These are phyloP conservation scores for Periophthalmus modestus DNA, from an alignment of 2,113 vertebrate species.

Conservation along the genomic window DNA sequence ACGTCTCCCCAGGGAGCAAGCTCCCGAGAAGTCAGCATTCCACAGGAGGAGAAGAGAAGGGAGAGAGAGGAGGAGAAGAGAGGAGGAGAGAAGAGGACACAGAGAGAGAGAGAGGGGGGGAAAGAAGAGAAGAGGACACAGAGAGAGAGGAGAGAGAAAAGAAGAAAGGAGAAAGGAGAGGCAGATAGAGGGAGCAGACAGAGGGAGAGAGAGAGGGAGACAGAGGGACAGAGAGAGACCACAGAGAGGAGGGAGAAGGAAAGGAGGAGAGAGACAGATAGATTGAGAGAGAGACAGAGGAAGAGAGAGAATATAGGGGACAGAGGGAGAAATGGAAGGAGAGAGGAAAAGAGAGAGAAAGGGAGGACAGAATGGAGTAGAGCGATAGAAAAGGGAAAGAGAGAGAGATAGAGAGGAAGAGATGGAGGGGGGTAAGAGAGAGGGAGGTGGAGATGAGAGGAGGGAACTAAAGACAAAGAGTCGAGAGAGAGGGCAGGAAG, in stretches of 20 bases:
- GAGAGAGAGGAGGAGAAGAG: slow-evolving; percentile 22
- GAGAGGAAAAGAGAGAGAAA: slow-evolving; percentile 31
- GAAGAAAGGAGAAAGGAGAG: too few relatives aligned
- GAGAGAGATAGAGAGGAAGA: slow-evolving; percentile 54
- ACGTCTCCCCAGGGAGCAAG: slow-evolving; percentile 71
- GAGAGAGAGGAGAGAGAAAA: too few relatives aligned
- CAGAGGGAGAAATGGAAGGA: background rate
- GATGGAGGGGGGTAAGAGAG: background rate
- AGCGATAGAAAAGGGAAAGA: slow-evolving; percentile 48
- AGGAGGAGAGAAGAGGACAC: slow-evolving; percentile 1
- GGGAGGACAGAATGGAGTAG: slow-evolving; percentile 42
- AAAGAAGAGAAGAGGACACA: too few relatives aligned
- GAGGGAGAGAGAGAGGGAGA: too few relatives aligned
- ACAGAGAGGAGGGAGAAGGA: background rate
- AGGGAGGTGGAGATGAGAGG: too few relatives aligned
- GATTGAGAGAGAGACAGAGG: too few relatives aligned
- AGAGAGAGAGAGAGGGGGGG: too few relatives aligned
- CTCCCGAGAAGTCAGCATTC: slow-evolving; percentile 82
- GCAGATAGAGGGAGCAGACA: too few relatives aligned
- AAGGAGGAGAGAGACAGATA: too few relatives aligned
- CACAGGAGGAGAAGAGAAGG: slow-evolving; percentile 82
- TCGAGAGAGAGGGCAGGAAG: too few relatives aligned
- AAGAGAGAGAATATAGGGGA: too few relatives aligned
- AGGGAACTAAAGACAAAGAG: slow-evolving; percentile 5
- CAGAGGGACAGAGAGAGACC: too few relatives aligned